Evolutionary conservation across 2,113 vertebrate species (phyloP), one percentile per base, ranked within the genome.

Genomic region (Merops nubicus): DNA sequence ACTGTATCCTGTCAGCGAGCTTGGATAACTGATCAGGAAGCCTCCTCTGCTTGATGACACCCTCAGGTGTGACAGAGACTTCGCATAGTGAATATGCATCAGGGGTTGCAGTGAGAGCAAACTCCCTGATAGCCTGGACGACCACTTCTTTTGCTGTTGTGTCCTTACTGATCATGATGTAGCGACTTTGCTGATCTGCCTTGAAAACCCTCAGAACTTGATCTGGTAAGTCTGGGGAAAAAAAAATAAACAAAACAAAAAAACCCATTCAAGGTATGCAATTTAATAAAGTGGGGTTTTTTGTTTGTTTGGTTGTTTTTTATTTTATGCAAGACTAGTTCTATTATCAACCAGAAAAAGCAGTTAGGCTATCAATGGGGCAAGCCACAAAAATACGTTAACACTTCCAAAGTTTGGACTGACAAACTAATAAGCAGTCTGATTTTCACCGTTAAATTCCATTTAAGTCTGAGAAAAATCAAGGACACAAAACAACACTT

Each of bases 131-230:
- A 40, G 99, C 99, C 98, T 99, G 99, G 76, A 98, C 96, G 57
- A 99, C 99, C 75, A 99, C 99, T 96, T 99, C 99, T 92, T 99
- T 99, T 4, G 99, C 99, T 5, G 99, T 99, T 6, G 99, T 99
- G 96, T 99, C 99, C 93, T 99, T 99, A 85, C 99, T 99, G 90
- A 99, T 99, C 99, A 99, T 99, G 96, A 99, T 99, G 97, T 99
- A 99, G 15, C 99, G 99, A 75, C 99, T 99, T 95, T 99, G 99
- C 97, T 99, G 99, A 96, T 99, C 99, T 5, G 99, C 99, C 94
- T 99, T 99, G 96, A 99, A 99, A 91, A 99, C 99, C 53, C 99
- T 98, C 72, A 99, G 96, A 17, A 99, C 99, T 95, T 99, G 99
- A 92, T 99, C 99, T 22, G 99, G 99, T 94, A 99, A 98, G 88